These are phyloP conservation scores for Andrena bicolor DNA, from an alignment of 2,888 invertebrate genomes.

Conservation along the genomic window DNA sequence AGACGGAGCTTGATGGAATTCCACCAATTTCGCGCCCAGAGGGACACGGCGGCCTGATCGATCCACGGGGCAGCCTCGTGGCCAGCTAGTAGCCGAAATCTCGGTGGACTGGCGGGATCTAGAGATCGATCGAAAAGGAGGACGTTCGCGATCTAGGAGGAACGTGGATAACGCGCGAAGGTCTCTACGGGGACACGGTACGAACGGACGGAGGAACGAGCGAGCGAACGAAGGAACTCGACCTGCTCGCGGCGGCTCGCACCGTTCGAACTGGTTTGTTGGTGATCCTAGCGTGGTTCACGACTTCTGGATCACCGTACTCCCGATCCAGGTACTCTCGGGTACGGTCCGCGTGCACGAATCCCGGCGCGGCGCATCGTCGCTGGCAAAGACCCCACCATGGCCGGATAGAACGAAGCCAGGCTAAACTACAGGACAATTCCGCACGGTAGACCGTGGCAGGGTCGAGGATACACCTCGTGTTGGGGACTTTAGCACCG, in stretches of 20 bases:
- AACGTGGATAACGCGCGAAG: constrained; percentile 7
- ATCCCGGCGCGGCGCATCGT: constrained; percentile 69
- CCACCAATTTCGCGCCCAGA: background rate
- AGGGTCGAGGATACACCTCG: constrained; percentile 63
- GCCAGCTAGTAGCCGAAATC: background rate
- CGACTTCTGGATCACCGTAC: constrained; percentile 68
- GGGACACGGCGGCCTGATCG: background rate
- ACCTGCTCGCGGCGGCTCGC: constrained; percentile 60
- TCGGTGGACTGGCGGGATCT: constrained; percentile 12
- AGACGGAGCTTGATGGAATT: background rate
- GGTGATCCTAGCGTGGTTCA: constrained; percentile 60
- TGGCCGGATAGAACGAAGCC: constrained; percentile 48
- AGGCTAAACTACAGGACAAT: constrained; percentile 67
- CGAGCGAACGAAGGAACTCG: constrained; percentile 33
- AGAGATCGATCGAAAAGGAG: too few species aligned
- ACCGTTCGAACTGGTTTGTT: constrained; percentile 72
- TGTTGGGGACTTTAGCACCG: constrained; percentile 74
- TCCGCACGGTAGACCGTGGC: constrained; percentile 63
- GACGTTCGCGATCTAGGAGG: constrained; percentile 1
- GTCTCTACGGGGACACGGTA: constrained; percentile 1
- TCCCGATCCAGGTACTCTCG: constrained; percentile 69
- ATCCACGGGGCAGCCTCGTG: background rate
- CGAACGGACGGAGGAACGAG: too few species aligned
- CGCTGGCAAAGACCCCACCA: constrained; percentile 61
- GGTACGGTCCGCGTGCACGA: constrained; percentile 71